Evolutionary conservation across 2,888 invertebrate species (phyloP), one percentile per base, ranked within the genome.

Genomic region (Scaptomyza tumidula): DNA sequence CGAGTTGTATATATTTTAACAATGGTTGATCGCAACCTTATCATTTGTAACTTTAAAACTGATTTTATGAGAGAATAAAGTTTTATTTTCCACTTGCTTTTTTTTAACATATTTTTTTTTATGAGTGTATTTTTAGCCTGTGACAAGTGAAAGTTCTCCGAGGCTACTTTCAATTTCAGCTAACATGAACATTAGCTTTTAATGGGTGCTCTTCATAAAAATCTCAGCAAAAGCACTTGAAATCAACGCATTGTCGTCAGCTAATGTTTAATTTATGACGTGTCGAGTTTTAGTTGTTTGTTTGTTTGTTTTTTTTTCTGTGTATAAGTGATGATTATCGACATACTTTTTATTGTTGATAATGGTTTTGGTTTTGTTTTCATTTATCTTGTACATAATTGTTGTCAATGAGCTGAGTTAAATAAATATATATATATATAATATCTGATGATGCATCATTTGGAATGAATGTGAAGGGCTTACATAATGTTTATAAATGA

Each of bases 91-190:
- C 31, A 33, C 2, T 16, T 9, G 11, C 48, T 11, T 33, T 27
- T n/a, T 16, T 44, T 24, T 61, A 19, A 58, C 19, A 31, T 61
- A 73, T 45, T 52, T 54, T 52, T 19, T 44, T 11, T 19, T 11
- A 13, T 41, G 27, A 13, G 16, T 16, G 31, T 19, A 19, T 41
- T 41, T 1, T 37, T 7, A 14, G 49, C 9, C 11, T 19, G 3
- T 5, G 37, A 57, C 62, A 62, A 79, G 86, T 82, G 86, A 80
- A 85, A 80, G 83, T 85, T 79, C 71, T 81, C 67, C 78, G 54
- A 39, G 39, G 43, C 19, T 37, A 53, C 59, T 50, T 39, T 39
- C 41, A 16, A 41, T 27, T 27, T 24, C 9, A 44, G 13, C 49
- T 0, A n/a, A n/a, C n/a, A 49, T 31, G 33, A 16, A 3, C 27